Conservation (phyloP, 2,113 vertebrate species). For the Cephalopterus ornatus region DNA sequence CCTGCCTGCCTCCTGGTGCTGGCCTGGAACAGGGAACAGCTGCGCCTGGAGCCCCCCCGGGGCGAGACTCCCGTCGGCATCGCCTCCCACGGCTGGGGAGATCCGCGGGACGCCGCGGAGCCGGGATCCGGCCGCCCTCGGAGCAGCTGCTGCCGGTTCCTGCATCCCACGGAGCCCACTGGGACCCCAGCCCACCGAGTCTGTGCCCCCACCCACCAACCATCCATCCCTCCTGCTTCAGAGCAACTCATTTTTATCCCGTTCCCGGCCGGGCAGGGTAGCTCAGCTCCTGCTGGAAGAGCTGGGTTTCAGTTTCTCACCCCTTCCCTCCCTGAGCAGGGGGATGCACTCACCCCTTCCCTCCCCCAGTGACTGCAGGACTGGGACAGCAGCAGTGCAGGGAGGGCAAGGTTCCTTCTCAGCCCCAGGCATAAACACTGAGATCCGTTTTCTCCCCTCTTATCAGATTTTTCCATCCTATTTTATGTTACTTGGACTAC, state of each 20-base stretch:
- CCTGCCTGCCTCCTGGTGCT: background rate
- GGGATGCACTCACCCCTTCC: background rate
- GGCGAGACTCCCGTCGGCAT: accelerated
- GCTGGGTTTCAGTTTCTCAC: background rate
- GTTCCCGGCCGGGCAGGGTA: accelerated
- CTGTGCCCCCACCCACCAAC: background rate
- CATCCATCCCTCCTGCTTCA: background rate
- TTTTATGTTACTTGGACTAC: background rate
- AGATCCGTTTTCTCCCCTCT: background rate
- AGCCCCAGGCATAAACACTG: background rate
- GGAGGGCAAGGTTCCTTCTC: background rate
- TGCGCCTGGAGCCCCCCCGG: background rate
- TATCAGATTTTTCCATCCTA: background rate
- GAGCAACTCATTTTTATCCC: accelerated
- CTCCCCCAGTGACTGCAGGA: accelerated
- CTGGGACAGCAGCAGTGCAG: accelerated
- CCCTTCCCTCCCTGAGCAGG: accelerated
- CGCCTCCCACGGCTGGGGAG: background rate
- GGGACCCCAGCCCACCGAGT: background rate
- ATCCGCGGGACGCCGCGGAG: background rate
- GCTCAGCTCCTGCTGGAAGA: background rate
- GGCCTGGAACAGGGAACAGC: background rate
- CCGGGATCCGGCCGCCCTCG: background rate
- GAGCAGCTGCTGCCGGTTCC: background rate
- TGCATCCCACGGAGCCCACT: background rate